Base-by-base conservation (phyloP, 1,140 invertebrate genomes). In the Danaus plexippus region DNA sequence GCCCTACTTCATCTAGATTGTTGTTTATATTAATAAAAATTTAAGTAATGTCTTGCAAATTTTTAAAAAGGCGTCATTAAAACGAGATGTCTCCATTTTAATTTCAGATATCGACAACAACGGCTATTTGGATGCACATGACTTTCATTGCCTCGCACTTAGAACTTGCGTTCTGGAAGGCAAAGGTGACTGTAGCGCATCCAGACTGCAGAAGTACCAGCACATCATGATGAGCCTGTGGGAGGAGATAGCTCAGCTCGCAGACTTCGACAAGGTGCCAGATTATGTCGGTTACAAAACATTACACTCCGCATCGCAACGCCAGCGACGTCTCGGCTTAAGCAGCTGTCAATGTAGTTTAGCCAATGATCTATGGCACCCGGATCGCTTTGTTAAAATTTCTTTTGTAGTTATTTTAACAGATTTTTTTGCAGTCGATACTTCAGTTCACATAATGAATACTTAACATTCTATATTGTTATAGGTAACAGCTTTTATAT, bases 191-290 rank as follows among this genome's bases (percentile, higher is more conserved):
- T 94, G 93, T 75, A 93, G 90, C 71, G 77, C 89, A 41, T 88
- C 85, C 9, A 88, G 90, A 10, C 89, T 94, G 56, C 91, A 92
- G 70, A 93, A 94, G 71, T 94, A 94, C 82, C 90, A 94, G 70
- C 92, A 94, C 71, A 89, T 95, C 43, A 95, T 95, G 94, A 79
- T 90, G 9, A 93, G 93, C 61, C 87, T 95, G 6, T 95, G 94
- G 94, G 93, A 94, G 63, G 94, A 95, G 87, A 94, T 95, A 60
- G 90, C 94, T 1, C 91, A 94, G 64, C 86, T 95, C 59, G 93
- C 93, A 11, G 94, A 95, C 87, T 95, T 94, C 78, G 93, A 95
- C 78, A 95, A 95, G 91, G 94, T 94, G 71, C 77, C 78, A 68
- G 81, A 87, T 75, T 86, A 87, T 80, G 81, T 86, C 85, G 81